Percentiles rank a stretch among this genome's conserved stretches.
Conservation (phyloP, 2,888 invertebrate species). For the Thymelicus lineola region DNA sequence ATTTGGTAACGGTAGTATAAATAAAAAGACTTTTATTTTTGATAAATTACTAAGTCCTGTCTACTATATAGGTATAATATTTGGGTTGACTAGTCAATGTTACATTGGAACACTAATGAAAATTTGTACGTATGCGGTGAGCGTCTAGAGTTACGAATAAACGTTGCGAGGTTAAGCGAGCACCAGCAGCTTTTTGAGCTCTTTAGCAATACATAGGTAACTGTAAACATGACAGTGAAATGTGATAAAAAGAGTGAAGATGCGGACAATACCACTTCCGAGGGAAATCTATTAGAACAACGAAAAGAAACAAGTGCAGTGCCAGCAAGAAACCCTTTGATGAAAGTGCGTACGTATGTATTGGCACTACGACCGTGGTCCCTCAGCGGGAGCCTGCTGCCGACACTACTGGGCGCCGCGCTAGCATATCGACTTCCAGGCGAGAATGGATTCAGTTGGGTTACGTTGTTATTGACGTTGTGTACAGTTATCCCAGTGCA, state of each 20-base stretch:
- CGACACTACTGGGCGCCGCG: constrained; percentile 95
- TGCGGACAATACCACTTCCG: constrained; percentile 66
- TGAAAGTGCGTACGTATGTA: constrained; percentile 95
- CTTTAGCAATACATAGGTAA: background rate
- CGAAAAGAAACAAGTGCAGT: constrained; percentile 65
- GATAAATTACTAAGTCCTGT: background rate
- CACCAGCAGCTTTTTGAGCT: background rate
- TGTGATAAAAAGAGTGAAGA: constrained; percentile 59
- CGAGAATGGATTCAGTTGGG: constrained; percentile 90
- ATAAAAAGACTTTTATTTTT: background rate
- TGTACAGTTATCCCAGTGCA: constrained; percentile 96
- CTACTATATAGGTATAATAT: background rate
- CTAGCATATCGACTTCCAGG: constrained; percentile 94
- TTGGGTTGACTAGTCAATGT: background rate
- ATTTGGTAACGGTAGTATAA: constrained; percentile 32
- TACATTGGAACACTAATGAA: background rate
- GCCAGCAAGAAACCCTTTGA: constrained; percentile 84
- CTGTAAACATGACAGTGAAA: constrained; percentile 43
- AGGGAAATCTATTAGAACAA: constrained; percentile 77
- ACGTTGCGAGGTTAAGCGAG: constrained; percentile 23
- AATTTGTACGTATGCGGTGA: background rate
- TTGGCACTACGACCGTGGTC: constrained; percentile 97
- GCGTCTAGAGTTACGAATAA: constrained; percentile 8
- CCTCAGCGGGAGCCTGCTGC: constrained; percentile 95
- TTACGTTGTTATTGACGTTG: constrained; percentile 92